Percentiles rank a stretch among this genome's conserved stretches.
Conservation (phyloP, 2,797 vertebrate species). For the Danio tinwini region DNA sequence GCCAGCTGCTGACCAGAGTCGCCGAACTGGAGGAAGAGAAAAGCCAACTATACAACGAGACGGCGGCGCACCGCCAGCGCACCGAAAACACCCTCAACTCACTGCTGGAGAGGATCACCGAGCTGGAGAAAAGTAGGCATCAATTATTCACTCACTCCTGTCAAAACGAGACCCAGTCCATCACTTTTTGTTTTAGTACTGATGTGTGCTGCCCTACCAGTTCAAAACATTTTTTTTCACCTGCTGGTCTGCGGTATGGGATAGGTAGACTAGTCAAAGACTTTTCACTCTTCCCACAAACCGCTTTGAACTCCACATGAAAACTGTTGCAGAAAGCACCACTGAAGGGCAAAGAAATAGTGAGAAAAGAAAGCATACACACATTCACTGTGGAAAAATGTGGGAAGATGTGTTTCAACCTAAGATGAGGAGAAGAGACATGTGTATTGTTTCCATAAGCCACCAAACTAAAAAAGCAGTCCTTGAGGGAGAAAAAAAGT, state of each 20-base stretch:
- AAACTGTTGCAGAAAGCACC: not conserved
- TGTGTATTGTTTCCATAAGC: not conserved
- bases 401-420: not conserved
- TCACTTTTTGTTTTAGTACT: not conserved
- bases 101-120: conserved; percentile 90
- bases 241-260: not conserved
- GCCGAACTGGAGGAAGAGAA: conserved; percentile 95
- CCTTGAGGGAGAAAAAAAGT: conserved; percentile 4
- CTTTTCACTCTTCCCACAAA: not conserved
- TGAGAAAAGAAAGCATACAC: not conserved
- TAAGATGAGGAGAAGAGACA: not conserved
- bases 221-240: not conserved
- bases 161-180: conserved; percentile 1
- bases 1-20: conserved; percentile 92
- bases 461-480: conserved; percentile 1
- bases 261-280: not conserved
- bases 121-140: conserved; percentile 89
- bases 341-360: not conserved
- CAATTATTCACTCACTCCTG: not conserved
- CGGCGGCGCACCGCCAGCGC: conserved; percentile 89
- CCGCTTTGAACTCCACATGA: conserved; percentile 33
- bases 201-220: not conserved
- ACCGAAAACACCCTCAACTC: conserved; percentile 90
- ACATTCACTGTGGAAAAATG: not conserved
- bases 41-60: conserved; percentile 95